Conservation (phyloP, 2,113 vertebrate genomes). For the Notarius quadriscutis region DNA sequence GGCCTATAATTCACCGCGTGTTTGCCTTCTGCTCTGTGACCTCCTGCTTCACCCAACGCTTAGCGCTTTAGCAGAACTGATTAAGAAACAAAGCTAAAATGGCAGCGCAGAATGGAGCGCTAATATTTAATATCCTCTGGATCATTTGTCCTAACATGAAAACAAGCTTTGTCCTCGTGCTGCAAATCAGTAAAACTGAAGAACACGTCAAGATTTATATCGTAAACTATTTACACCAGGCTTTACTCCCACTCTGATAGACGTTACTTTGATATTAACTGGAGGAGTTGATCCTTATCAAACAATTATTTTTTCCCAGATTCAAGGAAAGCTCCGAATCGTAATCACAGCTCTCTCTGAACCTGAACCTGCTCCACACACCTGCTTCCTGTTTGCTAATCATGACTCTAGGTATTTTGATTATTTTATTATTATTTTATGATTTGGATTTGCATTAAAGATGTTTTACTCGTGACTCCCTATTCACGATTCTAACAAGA, state of each 20-base stretch:
- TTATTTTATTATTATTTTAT: not conserved
- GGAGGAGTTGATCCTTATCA: too few species aligned
- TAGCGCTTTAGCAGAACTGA: conserved; percentile 30
- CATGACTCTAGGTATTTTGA: not conserved
- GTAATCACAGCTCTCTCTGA: not conserved
- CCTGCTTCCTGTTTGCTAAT: not conserved
- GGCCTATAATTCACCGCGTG: conserved; percentile 49
- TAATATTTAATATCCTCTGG: not conserved
- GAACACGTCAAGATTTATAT: not conserved
- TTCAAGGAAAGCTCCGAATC: too few species aligned
- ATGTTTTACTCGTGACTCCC: not conserved
- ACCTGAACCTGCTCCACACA: not conserved
- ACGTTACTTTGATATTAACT: too few species aligned
- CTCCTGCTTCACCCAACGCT: not conserved
- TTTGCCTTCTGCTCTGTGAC: conserved; percentile 47
- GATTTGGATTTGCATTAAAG: not conserved
- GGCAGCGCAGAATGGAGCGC: not conserved
- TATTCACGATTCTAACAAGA: not conserved
- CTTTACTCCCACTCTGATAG: not conserved
- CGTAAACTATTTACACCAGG: not conserved
- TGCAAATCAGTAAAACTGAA: not conserved
- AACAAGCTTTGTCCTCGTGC: not conserved
- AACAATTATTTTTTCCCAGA: too few species aligned
- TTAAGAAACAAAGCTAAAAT: not conserved
- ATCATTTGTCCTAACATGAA: not conserved